Conservation (phyloP, 2,888 invertebrate genomes). For the Dysmachus trigonus region DNA sequence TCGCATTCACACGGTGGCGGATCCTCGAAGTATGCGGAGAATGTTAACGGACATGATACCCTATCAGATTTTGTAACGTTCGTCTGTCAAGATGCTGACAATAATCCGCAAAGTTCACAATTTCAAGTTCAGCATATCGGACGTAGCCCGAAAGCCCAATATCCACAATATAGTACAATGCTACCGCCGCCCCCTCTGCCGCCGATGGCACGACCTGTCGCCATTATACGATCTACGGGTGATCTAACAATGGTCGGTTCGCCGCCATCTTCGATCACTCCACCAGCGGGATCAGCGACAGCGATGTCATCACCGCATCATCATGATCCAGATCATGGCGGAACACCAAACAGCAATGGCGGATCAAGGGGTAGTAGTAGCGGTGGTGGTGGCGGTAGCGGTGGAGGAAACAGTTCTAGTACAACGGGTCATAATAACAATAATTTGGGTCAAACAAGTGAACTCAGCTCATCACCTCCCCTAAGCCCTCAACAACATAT, state of each 20-base stretch:
- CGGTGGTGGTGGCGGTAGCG: slow-evolving; percentile 60
- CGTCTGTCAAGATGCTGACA: slow-evolving; percentile 93
- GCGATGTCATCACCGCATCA: slow-evolving; percentile 60
- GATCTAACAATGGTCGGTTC: slow-evolving; percentile 70
- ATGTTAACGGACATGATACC: slow-evolving; percentile 83
- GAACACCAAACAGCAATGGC: slow-evolving; percentile 17
- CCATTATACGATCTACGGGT: slow-evolving; percentile 92
- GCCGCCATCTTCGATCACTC: slow-evolving; percentile 71
- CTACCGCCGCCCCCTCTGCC: slow-evolving; percentile 94
- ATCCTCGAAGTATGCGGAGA: slow-evolving; percentile 73
- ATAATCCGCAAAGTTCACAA: slow-evolving; percentile 74
- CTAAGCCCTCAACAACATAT: slow-evolving; percentile 56
- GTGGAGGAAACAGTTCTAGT: background rate
- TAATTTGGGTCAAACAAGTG: slow-evolving; percentile 40
- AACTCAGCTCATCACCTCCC: slow-evolving; percentile 55
- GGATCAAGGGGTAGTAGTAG: slow-evolving; percentile 57
- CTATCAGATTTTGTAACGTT: slow-evolving; percentile 96
- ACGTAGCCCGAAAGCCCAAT: slow-evolving; percentile 77
- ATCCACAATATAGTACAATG: slow-evolving; percentile 88
- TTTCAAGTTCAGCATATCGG: slow-evolving; percentile 55
- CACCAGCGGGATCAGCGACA: slow-evolving; percentile 63
- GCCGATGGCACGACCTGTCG: slow-evolving; percentile 95
- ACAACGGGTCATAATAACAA: background rate
- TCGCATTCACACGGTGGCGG: slow-evolving; percentile 53
- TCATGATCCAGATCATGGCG: slow-evolving; percentile 59